Percentiles rank a stretch among this genome's conserved stretches.
Evolutionary conservation across 1,140 invertebrate species (phyloP).

Genomic region (Drosophila pachea): DNA sequence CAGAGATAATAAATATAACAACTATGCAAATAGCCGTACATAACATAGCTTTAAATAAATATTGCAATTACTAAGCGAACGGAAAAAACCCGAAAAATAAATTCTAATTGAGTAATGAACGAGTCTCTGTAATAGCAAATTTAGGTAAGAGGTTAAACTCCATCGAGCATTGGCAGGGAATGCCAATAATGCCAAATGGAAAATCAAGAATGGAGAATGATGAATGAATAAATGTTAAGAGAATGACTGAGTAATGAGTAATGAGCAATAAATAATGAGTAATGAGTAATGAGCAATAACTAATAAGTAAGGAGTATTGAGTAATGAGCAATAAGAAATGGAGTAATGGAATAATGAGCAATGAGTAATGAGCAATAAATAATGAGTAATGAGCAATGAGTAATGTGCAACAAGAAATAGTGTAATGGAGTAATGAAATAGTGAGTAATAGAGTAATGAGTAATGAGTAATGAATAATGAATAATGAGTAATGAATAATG

Average conservation of each 20-base stretch:
- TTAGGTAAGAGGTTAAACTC: too few relatives aligned
- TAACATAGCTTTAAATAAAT: conserved; percentile 13
- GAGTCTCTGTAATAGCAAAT: too few relatives aligned
- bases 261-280: not conserved
- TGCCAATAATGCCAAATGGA: not conserved
- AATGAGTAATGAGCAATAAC: not conserved
- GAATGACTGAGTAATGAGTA: not conserved
- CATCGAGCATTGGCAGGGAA: too few relatives aligned
- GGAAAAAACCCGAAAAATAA: too few relatives aligned
- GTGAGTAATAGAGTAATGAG: not conserved
- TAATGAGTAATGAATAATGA: not conserved
- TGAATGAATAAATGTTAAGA: not conserved
- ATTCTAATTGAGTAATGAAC: too few relatives aligned
- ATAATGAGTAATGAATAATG: not conserved
- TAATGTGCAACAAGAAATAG: not conserved
- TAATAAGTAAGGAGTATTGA: not conserved
- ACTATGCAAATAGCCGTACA: conserved; percentile 7
- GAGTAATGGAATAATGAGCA: not conserved
- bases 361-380: not conserved
- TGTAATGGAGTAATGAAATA: not conserved
- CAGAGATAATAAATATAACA: conserved; percentile 30
- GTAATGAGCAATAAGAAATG: not conserved
- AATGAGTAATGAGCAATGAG: not conserved
- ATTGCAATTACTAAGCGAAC: not conserved
- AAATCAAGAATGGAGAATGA: not conserved